These are phyloP conservation scores for Lepidurus apus DNA, from an alignment of 1,140 invertebrate species.

Conservation along the genomic window DNA sequence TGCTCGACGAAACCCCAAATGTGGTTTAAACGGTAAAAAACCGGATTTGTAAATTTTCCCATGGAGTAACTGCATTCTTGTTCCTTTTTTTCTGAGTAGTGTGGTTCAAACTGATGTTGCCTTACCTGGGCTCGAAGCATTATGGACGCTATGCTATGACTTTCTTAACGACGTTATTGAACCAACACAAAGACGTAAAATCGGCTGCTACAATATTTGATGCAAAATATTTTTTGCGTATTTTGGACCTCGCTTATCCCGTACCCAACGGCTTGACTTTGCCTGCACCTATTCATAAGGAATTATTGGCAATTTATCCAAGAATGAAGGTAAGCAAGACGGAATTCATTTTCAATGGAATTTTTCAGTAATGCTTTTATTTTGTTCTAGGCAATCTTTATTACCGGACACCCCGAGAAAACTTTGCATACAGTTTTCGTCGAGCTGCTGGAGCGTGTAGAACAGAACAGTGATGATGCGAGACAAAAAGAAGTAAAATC, in stretches of 20 bases:
- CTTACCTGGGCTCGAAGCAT: neutral
- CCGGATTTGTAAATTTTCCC: neutral
- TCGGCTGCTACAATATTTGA: neutral
- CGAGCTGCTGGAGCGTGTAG: neutral
- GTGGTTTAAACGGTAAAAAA: slow-evolving; percentile 17
- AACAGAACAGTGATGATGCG: neutral
- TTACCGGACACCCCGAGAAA: neutral
- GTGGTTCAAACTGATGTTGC: neutral
- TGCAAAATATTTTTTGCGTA: slow-evolving; percentile 4
- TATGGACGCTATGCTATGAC: slow-evolving; percentile 8
- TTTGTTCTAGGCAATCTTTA: neutral
- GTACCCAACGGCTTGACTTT: neutral
- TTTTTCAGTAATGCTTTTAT: neutral
- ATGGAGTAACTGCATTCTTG: neutral
- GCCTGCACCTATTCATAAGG: neutral
- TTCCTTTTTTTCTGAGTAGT: neutral
- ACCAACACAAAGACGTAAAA: neutral
- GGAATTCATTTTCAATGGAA: neutral
- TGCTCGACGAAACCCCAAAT: slow-evolving; percentile 17
- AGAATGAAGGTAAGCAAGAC: neutral
- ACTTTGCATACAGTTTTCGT: neutral
- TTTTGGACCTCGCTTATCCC: neutral
- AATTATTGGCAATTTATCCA: neutral
- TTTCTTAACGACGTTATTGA: neutral
- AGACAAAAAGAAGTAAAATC: neutral